Evolutionary conservation across 53 echinoderm and acorn worm genomes (phyloP).

Genomic region (Crossaster papposus): DNA sequence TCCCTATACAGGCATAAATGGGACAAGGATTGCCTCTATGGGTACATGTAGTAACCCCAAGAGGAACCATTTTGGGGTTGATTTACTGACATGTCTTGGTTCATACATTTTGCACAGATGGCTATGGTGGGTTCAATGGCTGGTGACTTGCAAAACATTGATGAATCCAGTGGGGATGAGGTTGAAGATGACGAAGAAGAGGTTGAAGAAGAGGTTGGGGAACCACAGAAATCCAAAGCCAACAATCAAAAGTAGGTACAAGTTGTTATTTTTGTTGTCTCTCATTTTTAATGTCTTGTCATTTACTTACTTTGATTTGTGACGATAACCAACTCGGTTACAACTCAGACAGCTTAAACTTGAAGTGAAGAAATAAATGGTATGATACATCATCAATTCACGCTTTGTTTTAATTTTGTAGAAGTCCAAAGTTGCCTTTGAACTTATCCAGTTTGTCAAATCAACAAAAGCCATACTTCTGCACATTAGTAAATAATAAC

Average conservation of each 20-base stretch:
- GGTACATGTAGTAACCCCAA: not conserved
- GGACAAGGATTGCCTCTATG: no score
- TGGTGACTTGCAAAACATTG: slow-evolving; percentile 84
- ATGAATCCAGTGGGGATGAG: slow-evolving; percentile 79
- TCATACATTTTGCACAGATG: slow-evolving; percentile 21
- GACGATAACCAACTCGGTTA: no score
- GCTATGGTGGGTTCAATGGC: slow-evolving; percentile 82
- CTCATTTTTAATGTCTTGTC: no score
- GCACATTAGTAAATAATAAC: not conserved
- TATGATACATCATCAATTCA: no score
- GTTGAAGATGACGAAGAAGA: slow-evolving; percentile 76
- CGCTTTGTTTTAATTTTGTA: no score
- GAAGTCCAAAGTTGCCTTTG: no score
- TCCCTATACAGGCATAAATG: not conserved
- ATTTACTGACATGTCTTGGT: not conserved
- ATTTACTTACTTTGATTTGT: no score
- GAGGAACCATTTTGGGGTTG: not conserved
- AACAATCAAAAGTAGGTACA: slow-evolving; percentile 45
- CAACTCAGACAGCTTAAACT: no score
- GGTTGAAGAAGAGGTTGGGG: slow-evolving; percentile 19
- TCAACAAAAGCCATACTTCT: no score
- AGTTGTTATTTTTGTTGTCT: not conserved
- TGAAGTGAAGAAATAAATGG: no score
- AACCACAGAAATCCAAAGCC: slow-evolving; percentile 27
- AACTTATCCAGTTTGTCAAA: no score